Evolutionary conservation across 2,888 invertebrate species (phyloP), one percentile per base, ranked within the genome.

Genomic region (Dinocampus coccinellae): DNA sequence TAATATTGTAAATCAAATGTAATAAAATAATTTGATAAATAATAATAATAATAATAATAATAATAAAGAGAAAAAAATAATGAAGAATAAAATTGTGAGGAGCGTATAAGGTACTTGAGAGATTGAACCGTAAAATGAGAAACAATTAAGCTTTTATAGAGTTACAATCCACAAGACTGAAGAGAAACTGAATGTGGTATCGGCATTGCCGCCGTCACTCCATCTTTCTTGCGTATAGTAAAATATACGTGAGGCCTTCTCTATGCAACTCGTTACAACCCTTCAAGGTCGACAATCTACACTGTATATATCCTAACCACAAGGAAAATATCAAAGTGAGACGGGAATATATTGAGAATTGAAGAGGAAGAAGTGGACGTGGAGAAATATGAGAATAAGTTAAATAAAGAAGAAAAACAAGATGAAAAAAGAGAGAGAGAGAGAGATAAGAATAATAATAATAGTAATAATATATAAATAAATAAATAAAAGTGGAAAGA

Each of bases 101-200:
- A 68, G 71, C 76, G 70, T 78, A 79, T 79, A 78, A 80, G 78
- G 78, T 77, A 70, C 78, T 70, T 16, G 60, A 76, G 60, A 76
- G 80, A 83, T 84, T 81, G 83, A 83, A 83, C 81, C 83, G 82
- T 83, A 83, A 84, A 84, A 83, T 82, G 83, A 84, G 82, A 83
- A 85, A 83, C 84, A 83, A 85, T 85, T 84, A 84, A 84, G 81
- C 82, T 84, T 83, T 84, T 81, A 82, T 83, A 82, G 83, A 83
- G 81, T 81, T 81, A 79, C 80, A 80, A 84, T 82, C 79, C 78
- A 68, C 77, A 76, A 77, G 81, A 69, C 70, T 67, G 69, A 73
- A 55, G 71, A 64, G 63, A 36, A 76, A 13, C 11, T 42, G 47
- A n/a, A 62, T 66, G 72, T 71, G 47, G 16, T 13, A n/a, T 13